A percentile compares a stretch with the other conserved stretches of the same genome.
Conservation (phyloP, 2,113 vertebrate species). For the Onychorhynchus coronatus region DNA sequence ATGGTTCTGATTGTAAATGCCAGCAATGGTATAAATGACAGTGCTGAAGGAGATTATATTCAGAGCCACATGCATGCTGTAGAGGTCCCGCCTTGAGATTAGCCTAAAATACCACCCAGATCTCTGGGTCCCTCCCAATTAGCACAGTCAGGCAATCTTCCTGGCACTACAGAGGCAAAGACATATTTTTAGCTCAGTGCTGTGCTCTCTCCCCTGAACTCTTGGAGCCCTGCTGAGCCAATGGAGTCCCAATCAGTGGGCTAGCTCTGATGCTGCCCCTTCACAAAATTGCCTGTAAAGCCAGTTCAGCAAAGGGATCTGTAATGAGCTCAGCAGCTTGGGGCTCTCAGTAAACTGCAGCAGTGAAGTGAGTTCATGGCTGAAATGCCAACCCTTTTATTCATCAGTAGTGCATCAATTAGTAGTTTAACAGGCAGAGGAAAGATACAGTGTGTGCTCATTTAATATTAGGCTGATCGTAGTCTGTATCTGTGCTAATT, state of each 20-base stretch:
- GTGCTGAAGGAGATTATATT: slow-evolving; percentile 52
- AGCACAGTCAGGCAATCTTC: slow-evolving; percentile 56
- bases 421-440: slow-evolving; percentile 27
- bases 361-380: slow-evolving; percentile 17
- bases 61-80: slow-evolving; percentile 22
- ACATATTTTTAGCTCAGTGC: slow-evolving; percentile 57
- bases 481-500: neutral
- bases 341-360: slow-evolving; percentile 27
- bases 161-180: slow-evolving; percentile 38
- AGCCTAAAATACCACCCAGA: slow-evolving; percentile 67
- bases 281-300: slow-evolving; percentile 71
- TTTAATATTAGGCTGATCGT: neutral
- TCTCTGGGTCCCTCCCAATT: slow-evolving; percentile 61
- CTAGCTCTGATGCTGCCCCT: slow-evolving; percentile 68
- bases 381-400: slow-evolving; percentile 48
- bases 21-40: slow-evolving; percentile 47
- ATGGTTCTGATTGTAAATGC: slow-evolving; percentile 63
- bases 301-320: slow-evolving; percentile 41
- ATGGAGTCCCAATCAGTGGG: slow-evolving; percentile 75
- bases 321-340: slow-evolving; percentile 64
- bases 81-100: slow-evolving; percentile 63
- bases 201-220: slow-evolving; percentile 61
- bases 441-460: neutral
- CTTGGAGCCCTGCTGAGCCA: slow-evolving; percentile 69
- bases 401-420: slow-evolving; percentile 42